Evolutionary conservation across 2,888 invertebrate genomes (phyloP).

Genomic region (Aporophyla nigra): DNA sequence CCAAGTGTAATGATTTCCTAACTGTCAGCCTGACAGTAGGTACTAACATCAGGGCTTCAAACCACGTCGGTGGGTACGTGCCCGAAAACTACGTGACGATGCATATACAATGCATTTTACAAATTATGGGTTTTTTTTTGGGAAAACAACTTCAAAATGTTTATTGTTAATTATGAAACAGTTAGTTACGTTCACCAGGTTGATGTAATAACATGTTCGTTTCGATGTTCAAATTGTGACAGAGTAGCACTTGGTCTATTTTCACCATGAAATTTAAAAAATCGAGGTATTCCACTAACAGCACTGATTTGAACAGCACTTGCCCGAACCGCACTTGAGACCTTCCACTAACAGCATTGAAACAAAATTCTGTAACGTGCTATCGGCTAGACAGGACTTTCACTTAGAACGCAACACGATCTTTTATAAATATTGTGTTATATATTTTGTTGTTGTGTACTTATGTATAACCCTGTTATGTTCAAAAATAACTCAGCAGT

Average conservation of each 20-base stretch:
- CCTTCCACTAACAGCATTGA: too few species aligned
- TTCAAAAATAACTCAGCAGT: slow-evolving; percentile 2
- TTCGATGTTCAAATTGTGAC: background rate
- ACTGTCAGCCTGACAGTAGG: background rate
- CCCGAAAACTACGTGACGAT: slow-evolving; percentile 54
- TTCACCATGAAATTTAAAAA: background rate
- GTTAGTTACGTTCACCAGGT: background rate
- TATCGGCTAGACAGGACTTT: too few species aligned
- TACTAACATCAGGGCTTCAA: slow-evolving; percentile 26
- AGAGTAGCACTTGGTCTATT: too few species aligned
- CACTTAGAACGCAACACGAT: background rate
- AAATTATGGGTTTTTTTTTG: slow-evolving; percentile 21
- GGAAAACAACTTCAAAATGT: slow-evolving; percentile 3
- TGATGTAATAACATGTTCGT: background rate
- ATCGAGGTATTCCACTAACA: too few species aligned
- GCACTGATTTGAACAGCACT: too few species aligned
- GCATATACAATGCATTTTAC: slow-evolving; percentile 43
- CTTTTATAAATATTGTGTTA: background rate
- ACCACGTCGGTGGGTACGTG: slow-evolving; percentile 51
- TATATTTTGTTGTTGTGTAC: too few species aligned
- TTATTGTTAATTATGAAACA: background rate
- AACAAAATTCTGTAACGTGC: too few species aligned
- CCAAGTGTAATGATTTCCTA: slow-evolving; percentile 21
- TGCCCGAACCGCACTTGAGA: too few species aligned
- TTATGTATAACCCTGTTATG: slow-evolving; percentile 1